phyloP scores from a whole-genome alignment of 1,140 invertebrate species.

The Coelopa frigida region DNA sequence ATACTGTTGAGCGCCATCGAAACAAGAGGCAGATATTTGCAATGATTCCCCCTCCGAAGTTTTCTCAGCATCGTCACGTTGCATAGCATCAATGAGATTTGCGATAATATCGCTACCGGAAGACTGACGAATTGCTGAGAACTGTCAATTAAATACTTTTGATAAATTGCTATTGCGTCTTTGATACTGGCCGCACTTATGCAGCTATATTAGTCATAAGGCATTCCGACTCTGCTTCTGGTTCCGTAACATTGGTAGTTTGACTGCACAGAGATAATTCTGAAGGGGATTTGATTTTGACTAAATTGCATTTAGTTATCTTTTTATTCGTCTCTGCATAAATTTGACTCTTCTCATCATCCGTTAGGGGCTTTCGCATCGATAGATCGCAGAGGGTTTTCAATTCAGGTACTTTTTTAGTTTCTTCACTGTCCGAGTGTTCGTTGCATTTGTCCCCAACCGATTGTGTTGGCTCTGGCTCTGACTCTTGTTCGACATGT shows the following conservation, averaged over 20 bases:
- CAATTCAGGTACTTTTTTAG: conserved; percentile 35
- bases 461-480: no score
- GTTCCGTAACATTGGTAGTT: conserved; percentile 1
- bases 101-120: conserved; percentile 41
- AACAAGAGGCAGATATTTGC: conserved; percentile 51
- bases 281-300: conserved; percentile 14
- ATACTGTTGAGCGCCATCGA: conserved; percentile 57
- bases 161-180: conserved; percentile 50
- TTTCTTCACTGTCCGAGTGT: no score
- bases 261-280: conserved; percentile 17
- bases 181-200: conserved; percentile 40
- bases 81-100: conserved; percentile 45
- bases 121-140: conserved; percentile 42
- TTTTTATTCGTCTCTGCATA: conserved; percentile 42
- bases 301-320: conserved; percentile 10
- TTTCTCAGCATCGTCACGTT: conserved; percentile 37
- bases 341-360: conserved; percentile 42
- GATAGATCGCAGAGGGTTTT: conserved; percentile 39
- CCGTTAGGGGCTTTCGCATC: conserved; percentile 40
- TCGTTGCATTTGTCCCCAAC: conserved; percentile 7
- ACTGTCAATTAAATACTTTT: conserved; percentile 49
- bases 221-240: background rate
- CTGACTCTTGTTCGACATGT: background rate
- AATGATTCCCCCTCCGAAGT: no score
- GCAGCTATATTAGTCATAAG: no score